Evolutionary conservation across 1,140 invertebrate genomes (phyloP).

Genomic region (Procambarus virginalis): DNA sequence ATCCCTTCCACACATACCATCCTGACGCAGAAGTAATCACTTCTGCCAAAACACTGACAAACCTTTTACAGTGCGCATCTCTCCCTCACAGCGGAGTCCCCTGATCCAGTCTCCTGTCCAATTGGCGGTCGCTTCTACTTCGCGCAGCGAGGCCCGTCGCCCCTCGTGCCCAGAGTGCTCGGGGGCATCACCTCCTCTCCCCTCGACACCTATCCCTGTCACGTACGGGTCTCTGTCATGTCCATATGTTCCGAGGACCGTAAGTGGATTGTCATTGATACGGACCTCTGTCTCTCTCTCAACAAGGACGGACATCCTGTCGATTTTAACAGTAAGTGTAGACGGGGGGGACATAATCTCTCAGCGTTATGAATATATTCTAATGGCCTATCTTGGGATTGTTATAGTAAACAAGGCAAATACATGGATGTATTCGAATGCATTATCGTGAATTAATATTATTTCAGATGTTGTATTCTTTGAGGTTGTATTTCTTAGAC

Average conservation of each 20-base stretch:
- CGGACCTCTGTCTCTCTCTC: constrained; percentile 78
- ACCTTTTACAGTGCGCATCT: too few relatives aligned
- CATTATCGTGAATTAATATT: too few relatives aligned
- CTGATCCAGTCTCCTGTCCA: constrained; percentile 82
- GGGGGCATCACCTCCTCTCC: constrained; percentile 78
- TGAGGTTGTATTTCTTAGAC: too few relatives aligned
- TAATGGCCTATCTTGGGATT: too few relatives aligned
- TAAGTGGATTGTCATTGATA: constrained; percentile 77
- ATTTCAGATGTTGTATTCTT: too few relatives aligned
- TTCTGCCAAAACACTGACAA: too few relatives aligned
- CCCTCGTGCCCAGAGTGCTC: constrained; percentile 79
- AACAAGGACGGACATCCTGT: constrained; percentile 78
- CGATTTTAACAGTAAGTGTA: constrained; percentile 75
- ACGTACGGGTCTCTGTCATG: constrained; percentile 76
- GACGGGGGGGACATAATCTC: too few relatives aligned
- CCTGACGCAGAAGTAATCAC: too few relatives aligned
- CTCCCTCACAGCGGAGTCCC: constrained; percentile 83
- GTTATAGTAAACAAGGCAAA: too few relatives aligned
- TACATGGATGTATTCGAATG: too few relatives aligned
- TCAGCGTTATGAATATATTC: too few relatives aligned
- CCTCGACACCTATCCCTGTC: constrained; percentile 76
- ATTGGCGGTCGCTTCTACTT: constrained; percentile 83
- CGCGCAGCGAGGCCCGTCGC: constrained; percentile 88
- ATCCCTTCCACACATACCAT: too few relatives aligned
- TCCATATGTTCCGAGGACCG: constrained; percentile 75